Evolutionary conservation across 2,888 invertebrate species (phyloP), one percentile per base, ranked within the genome.

Genomic region (Rosalia funebris): DNA sequence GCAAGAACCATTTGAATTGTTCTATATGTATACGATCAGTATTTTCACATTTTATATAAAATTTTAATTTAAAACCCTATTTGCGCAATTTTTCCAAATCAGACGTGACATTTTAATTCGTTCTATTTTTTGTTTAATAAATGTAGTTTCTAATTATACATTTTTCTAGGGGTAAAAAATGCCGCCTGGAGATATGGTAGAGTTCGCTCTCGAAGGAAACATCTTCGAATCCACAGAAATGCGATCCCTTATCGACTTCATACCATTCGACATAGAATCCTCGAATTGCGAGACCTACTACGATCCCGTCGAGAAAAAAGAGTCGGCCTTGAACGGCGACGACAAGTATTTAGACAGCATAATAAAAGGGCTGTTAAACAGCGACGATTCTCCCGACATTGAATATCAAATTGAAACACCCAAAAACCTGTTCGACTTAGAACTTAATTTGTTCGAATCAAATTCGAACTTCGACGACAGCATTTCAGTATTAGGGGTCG

Each of bases 401-500:
- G 53, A 53, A 11, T 25, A 45, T 20, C 53, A 50, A 62, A 62
- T 31, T 58, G 52, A 20, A 48, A 65, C n/a, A 25, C 60, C 65
- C 14, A 57, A 62, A 15, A 47, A 63, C 4, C 52, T 63, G 7
- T 46, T 70, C 12, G 69, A 68, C 32, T 20, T 63, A 2, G 65
- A 65, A 37, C 42, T 62, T 12, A 59, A 46, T 39, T 14, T 57
- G 5, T 66, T 44, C 34, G n/a, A n/a, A n/a, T n/a, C n/a, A n/a
- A 65, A 59, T 25, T 50, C 54, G 16, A 64, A 48, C 47, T 66
- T 37, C 31, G 60, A 67, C 17, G 67, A 62, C 41, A 63, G 67
- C 41, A 72, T 73, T 50, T 77, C 77, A 15, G 76, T 77, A 19
- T 68, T 79, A 34, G 78, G 78, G 2, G 76, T 77, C 1, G 74